Evolutionary conservation across 2,888 invertebrate species (phyloP), one percentile per base, ranked within the genome.

Genomic region (Caprella mutica): DNA sequence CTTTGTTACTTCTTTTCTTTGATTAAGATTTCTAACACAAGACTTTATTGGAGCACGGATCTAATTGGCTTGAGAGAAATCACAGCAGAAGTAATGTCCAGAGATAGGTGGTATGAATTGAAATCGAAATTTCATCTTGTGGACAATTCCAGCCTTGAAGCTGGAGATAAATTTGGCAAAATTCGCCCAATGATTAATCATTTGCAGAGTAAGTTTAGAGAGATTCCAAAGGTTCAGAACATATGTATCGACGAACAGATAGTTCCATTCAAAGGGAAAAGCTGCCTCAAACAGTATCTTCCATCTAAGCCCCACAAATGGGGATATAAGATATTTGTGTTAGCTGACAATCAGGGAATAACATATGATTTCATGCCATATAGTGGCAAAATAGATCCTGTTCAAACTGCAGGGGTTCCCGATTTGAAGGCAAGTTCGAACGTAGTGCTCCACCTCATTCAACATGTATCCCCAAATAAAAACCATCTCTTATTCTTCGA

Each of bases 181-280:
- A 19, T 42, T 19, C n/a, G 39, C 5, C 52, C 52, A 39, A 24
- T 52, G 27, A 40, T 52, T 23, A 21, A 3, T 19, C 52, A 52
- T 9, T 2, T 52, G 2, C 26, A 21, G 27, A n/a, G 21, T 12
- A 39, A 39, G 30, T 52, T 52, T 27, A 52, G 27, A n/a, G 5
- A 52, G 9, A 39, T 52, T 14, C 39, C 52, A 14, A 52, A 21
- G 39, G 14, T 23, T 5, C 42, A 30, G 27, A 26, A 29, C 4
- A 8, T 54, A 2, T 54, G 27, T 30, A 54, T 54, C n/a, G 54
- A 46, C 29, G 54, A 54, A 29, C 54, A 54, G 21, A 8, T 54
- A 2, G 43, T 54, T 8, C 54, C 43, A 3, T 54, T 54, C 42
- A 43, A 43, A 21, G 54, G 43, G 3, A 30, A 23, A n/a, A 44